A percentile compares a stretch with the other conserved stretches of the same genome.
Evolutionary conservation across 1,140 invertebrate genomes (phyloP).

Genomic region (Drosophila navojoa): DNA sequence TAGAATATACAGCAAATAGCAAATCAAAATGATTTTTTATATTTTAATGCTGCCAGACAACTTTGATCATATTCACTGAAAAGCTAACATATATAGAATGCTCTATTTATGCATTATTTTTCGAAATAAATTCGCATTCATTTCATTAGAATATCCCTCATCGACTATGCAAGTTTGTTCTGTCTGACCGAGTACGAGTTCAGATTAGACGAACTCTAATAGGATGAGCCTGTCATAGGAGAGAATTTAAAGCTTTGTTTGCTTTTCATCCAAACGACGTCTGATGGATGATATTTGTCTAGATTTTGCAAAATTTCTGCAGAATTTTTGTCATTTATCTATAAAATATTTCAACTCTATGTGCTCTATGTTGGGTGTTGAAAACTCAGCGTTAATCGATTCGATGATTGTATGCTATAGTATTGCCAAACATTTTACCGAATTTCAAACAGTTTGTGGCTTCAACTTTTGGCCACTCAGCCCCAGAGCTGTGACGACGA

Average conservation of each 20-base stretch:
- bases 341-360: too few relatives aligned
- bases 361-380: too few relatives aligned
- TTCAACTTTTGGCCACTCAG: not conserved
- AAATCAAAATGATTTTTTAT: not conserved
- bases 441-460: not conserved
- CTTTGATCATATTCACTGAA: too few relatives aligned
- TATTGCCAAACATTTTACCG: not conserved
- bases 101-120: too few relatives aligned
- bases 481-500: slow-evolving; percentile 32
- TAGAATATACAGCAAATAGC: too few relatives aligned
- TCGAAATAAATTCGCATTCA: not conserved
- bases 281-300: not conserved
- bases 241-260: not conserved
- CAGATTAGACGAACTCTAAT: too few relatives aligned
- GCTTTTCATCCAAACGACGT: not conserved
- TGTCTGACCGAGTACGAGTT: too few relatives aligned
- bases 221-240: too few relatives aligned
- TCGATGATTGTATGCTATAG: not conserved
- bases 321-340: too few relatives aligned
- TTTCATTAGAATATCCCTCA: not conserved
- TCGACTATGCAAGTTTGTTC: too few relatives aligned
- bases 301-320: not conserved
- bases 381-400: not conserved
- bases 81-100: too few relatives aligned
- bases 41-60: too few relatives aligned